Conservation (phyloP, 2,888 invertebrate genomes). For the Hypomecis punctinalis region DNA sequence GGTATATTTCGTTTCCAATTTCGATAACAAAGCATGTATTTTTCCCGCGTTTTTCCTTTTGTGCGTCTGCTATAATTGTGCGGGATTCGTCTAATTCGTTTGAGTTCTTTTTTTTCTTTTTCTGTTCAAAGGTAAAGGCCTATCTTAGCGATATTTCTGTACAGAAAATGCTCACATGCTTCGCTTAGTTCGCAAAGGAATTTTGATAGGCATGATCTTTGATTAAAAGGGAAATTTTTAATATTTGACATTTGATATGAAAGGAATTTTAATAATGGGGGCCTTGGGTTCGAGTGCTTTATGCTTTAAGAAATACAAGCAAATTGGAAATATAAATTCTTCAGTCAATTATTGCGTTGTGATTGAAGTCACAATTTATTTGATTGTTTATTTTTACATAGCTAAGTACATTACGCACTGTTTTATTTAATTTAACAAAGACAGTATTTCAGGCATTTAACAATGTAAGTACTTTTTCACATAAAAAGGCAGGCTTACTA, state of each 20-base stretch:
- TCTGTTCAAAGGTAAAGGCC: conserved; percentile 45
- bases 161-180: conserved; percentile 59
- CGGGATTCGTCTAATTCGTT: conserved; percentile 68
- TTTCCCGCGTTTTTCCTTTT: conserved; percentile 63
- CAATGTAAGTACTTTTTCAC: too few relatives aligned
- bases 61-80: conserved; percentile 73
- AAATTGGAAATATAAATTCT: background rate
- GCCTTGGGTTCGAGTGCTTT: conserved; percentile 4
- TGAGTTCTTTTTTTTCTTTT: conserved; percentile 58
- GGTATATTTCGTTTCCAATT: conserved; percentile 81
- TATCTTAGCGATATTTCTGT: conserved; percentile 49
- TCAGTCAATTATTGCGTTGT: too few relatives aligned
- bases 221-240: conserved; percentile 57
- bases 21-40: conserved; percentile 82
- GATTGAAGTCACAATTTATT: too few relatives aligned
- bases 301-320: conserved; percentile 3
- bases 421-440: too few relatives aligned
- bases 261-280: conserved; percentile 45
- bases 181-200: conserved; percentile 51
- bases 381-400: too few relatives aligned
- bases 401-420: too few relatives aligned
- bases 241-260: conserved; percentile 53
- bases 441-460: too few relatives aligned
- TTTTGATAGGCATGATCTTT: conserved; percentile 46
- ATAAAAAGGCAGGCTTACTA: too few relatives aligned